Percentiles rank a stretch among this genome's conserved stretches.
These are phyloP conservation scores for Aporrectodea caliginosa DNA, from an alignment of 1,140 invertebrate species.

Conservation along the genomic window DNA sequence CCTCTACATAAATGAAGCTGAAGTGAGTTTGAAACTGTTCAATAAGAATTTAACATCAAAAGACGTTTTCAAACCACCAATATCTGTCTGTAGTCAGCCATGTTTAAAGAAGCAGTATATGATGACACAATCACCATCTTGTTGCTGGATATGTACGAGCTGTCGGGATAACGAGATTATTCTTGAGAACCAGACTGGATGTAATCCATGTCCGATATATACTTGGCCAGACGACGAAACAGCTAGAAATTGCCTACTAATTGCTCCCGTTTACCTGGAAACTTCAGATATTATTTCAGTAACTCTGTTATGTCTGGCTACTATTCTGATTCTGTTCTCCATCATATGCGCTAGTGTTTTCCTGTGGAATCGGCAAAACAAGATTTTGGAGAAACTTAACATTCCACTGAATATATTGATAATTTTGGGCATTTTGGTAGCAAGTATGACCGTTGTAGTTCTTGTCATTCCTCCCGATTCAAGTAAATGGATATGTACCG, in stretches of 20 bases:
- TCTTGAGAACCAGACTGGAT: neutral
- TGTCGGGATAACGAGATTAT: neutral
- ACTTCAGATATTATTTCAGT: neutral
- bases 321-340: neutral
- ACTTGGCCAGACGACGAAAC: neutral
- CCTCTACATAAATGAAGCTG: neutral
- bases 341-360: neutral
- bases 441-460: neutral
- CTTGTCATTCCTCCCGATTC: neutral
- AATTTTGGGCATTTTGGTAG: neutral
- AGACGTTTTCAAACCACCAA: neutral
- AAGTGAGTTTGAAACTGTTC: neutral
- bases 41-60: neutral
- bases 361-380: neutral
- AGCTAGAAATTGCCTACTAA: neutral
- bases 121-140: neutral
- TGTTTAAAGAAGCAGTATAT: neutral
- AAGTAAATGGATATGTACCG: neutral
- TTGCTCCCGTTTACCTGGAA: neutral
- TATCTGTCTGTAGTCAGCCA: neutral
- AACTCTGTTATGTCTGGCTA: neutral
- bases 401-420: neutral
- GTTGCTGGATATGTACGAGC: neutral
- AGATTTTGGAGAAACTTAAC: neutral
- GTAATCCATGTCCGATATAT: neutral